phyloP scores from a whole-genome alignment of 2,797 vertebrate genomes.

The Euthynnus affinis region DNA sequence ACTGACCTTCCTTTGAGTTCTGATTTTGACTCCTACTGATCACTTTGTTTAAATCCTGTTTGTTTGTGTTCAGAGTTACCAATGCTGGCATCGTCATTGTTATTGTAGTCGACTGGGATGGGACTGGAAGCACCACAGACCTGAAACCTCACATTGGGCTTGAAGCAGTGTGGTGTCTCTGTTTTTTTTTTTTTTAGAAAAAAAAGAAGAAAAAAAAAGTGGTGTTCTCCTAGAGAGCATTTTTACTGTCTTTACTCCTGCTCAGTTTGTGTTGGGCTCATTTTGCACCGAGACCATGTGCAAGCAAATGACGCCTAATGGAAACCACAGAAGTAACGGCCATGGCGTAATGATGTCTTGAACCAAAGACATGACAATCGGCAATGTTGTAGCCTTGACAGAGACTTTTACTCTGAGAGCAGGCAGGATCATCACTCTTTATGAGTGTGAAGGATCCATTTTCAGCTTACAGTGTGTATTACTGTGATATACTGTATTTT shows the following conservation, averaged over 20 bases:
- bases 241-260: constrained; percentile 19
- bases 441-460: constrained; percentile 32
- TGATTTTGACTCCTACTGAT: constrained; percentile 81
- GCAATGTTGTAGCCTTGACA: constrained; percentile 63
- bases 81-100: constrained; percentile 49
- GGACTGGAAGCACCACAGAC: constrained; percentile 83
- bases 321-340: constrained; percentile 27
- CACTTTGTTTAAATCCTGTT: constrained; percentile 66
- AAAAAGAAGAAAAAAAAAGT: background rate
- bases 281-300: background rate
- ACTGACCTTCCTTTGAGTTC: constrained; percentile 50
- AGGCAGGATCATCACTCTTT: constrained; percentile 35
- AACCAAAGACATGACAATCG: constrained; percentile 69
- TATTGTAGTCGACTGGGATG: constrained; percentile 76
- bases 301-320: constrained; percentile 13
- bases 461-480: constrained; percentile 43
- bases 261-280: constrained; percentile 19
- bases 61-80: constrained; percentile 58
- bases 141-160: constrained; percentile 75
- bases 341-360: constrained; percentile 14
- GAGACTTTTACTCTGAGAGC: constrained; percentile 35
- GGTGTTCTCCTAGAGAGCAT: constrained; percentile 30
- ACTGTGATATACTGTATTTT: constrained; percentile 66
- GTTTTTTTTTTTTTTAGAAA: too few relatives aligned
- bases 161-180: constrained; percentile 73